A percentile compares a stretch with the other conserved stretches of the same genome.
Evolutionary conservation across 1,140 invertebrate genomes (phyloP).

Genomic region (Drosophila cardini): DNA sequence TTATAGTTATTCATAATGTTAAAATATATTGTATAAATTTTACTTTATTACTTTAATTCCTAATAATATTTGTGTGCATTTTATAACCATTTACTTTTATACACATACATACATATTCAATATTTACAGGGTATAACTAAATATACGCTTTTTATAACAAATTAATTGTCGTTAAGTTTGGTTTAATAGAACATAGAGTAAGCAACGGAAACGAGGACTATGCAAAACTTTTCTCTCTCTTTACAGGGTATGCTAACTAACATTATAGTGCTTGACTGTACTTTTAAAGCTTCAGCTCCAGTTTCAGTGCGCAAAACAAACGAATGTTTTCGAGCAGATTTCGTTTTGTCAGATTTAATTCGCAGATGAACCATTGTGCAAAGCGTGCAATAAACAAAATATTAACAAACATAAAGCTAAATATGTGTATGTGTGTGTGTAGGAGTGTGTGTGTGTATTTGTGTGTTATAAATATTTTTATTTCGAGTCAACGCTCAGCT

Average conservation of each 20-base stretch:
- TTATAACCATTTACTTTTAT: too few species aligned
- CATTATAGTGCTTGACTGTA: not conserved
- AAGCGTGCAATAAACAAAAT: slow-evolving; percentile 34
- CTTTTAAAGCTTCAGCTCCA: slow-evolving; percentile 9
- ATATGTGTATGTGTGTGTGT: slow-evolving; percentile 6
- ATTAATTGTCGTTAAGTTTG: too few species aligned
- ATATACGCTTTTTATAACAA: too few species aligned
- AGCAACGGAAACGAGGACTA: too few species aligned
- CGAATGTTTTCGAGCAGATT: slow-evolving; percentile 7
- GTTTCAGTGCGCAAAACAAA: not conserved
- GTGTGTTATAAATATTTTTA: slow-evolving; percentile 51
- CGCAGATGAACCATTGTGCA: slow-evolving; percentile 8
- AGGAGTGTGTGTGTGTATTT: slow-evolving; percentile 6
- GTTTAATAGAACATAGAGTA: too few species aligned
- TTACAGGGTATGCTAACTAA: not conserved
- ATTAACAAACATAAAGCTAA: slow-evolving; percentile 38
- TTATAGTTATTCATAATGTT: too few species aligned
- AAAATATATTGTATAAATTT: too few species aligned
- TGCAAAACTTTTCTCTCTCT: not conserved
- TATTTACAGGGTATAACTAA: too few species aligned
- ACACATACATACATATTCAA: too few species aligned
- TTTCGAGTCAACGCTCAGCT: slow-evolving; percentile 57
- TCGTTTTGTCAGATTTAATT: slow-evolving; percentile 22
- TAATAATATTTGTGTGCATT: too few species aligned
- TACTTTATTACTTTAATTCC: too few species aligned